These are phyloP conservation scores for Apis cerana DNA, from an alignment of 1,140 invertebrate genomes.

Conservation along the genomic window DNA sequence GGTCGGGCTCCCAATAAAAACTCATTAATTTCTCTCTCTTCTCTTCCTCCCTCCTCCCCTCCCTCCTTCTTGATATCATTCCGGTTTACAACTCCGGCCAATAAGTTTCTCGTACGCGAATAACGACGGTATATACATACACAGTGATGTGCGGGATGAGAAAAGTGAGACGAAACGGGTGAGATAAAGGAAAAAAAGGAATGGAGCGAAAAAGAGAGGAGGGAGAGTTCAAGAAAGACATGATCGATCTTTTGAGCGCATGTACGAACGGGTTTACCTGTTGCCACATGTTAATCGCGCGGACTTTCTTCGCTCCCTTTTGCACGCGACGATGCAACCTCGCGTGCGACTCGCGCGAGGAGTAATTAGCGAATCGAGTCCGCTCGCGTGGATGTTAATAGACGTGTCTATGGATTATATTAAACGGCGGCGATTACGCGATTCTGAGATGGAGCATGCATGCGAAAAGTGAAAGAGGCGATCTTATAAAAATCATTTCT, in stretches of 20 bases:
- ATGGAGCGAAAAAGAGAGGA: not conserved
- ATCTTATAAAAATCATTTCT: too few species aligned
- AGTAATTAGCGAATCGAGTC: constrained; percentile 50
- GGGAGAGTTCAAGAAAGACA: constrained; percentile 16
- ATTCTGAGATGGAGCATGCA: too few species aligned
- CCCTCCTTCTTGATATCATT: constrained; percentile 42
- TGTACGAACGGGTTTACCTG: constrained; percentile 51
- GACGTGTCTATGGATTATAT: constrained; percentile 47
- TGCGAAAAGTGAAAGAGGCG: too few species aligned
- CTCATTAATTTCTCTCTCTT: constrained; percentile 33
- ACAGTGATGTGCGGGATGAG: too few species aligned
- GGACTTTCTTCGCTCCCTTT: constrained; percentile 33
- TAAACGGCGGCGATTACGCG: constrained; percentile 23
- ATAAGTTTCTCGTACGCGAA: not conserved
- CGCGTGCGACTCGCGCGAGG: constrained; percentile 33
- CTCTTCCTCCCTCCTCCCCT: constrained; percentile 6
- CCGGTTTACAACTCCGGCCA: constrained; percentile 4
- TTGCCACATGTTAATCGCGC: constrained; percentile 51
- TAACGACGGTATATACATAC: not conserved
- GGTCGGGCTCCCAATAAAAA: constrained; percentile 35
- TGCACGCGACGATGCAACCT: constrained; percentile 20
- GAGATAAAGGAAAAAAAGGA: not conserved
- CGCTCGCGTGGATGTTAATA: constrained; percentile 48
- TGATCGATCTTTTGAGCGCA: constrained; percentile 49
- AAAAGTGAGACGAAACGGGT: not conserved